phyloP scores from a whole-genome alignment of 2,888 invertebrate genomes.

The Myathropa florea region DNA sequence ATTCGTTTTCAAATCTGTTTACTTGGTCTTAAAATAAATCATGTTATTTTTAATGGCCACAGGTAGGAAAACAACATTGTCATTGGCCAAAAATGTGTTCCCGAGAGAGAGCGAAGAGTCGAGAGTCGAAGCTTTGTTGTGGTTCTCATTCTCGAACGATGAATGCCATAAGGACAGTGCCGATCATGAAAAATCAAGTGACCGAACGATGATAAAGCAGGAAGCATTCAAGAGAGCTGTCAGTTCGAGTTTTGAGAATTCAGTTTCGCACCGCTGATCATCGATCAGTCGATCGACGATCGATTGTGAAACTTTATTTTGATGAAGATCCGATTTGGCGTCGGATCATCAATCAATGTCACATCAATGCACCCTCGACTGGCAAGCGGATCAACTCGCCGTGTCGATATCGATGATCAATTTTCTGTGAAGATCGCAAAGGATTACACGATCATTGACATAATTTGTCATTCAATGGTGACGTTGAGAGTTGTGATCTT shows the following conservation, averaged over 20 bases:
- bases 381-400: not conserved
- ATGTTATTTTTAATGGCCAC: slow-evolving; percentile 5
- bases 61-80: slow-evolving; percentile 28
- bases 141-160: no score
- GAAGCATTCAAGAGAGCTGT: not conserved
- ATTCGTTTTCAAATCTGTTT: slow-evolving; percentile 7
- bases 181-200: not conserved
- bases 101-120: not conserved
- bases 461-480: not conserved
- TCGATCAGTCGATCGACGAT: not conserved
- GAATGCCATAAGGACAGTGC: not conserved
- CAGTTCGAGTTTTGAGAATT: no score
- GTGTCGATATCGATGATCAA: no score
- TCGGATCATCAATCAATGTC: not conserved
- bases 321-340: not conserved
- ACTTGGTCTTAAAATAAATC: slow-evolving; percentile 2
- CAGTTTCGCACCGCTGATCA: no score
- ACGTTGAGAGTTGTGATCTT: no score
- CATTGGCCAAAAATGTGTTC: slow-evolving; percentile 32
- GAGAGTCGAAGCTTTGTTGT: not conserved
- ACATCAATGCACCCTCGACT: not conserved
- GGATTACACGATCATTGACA: not conserved
- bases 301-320: not conserved
- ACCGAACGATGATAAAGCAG: not conserved
- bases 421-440: not conserved